Percentiles rank a stretch among this genome's conserved stretches.
Evolutionary conservation across 2,797 vertebrate genomes (phyloP).

Genomic region (Garrulus glandarius): DNA sequence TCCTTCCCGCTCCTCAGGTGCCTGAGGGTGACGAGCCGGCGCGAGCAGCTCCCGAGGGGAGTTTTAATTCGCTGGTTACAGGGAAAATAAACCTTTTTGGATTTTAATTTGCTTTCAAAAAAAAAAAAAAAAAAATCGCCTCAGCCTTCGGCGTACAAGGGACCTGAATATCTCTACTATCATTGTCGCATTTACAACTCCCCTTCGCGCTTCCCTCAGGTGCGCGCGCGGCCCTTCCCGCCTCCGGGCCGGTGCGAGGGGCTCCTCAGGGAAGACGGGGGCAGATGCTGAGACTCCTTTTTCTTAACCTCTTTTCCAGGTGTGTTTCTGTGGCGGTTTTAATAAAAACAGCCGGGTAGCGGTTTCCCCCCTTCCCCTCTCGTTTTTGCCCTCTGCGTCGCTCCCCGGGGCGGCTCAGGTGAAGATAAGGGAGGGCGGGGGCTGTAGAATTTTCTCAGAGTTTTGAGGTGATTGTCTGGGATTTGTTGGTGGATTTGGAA

Average conservation of each 20-base stretch:
- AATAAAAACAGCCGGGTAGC: not conserved
- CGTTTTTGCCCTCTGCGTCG: rapidly evolving
- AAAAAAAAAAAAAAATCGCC: too few species aligned
- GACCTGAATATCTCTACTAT: rapidly evolving
- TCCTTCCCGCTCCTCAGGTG: not conserved
- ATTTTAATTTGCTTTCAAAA: not conserved
- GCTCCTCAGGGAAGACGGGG: not conserved
- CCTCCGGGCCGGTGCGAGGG: not conserved
- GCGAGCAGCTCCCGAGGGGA: not conserved
- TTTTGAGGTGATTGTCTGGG: not conserved
- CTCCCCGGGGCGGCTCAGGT: not conserved
- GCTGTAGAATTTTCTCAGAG: not conserved
- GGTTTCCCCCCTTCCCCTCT: rapidly evolving
- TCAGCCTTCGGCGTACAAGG: not conserved
- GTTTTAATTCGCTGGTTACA: too few species aligned
- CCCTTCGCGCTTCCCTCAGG: not conserved
- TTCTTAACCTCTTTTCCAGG: too few species aligned
- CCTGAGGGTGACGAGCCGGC: too few species aligned
- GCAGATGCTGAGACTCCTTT: rapidly evolving
- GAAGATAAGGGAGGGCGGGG: not conserved
- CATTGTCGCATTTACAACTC: rapidly evolving
- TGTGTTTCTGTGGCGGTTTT: not conserved
- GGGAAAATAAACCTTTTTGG: rapidly evolving
- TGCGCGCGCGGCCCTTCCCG: not conserved
- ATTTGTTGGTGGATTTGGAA: not conserved